Evolutionary conservation across 2,797 vertebrate genomes (phyloP).

Genomic region (Crypturellus tataupa): DNA sequence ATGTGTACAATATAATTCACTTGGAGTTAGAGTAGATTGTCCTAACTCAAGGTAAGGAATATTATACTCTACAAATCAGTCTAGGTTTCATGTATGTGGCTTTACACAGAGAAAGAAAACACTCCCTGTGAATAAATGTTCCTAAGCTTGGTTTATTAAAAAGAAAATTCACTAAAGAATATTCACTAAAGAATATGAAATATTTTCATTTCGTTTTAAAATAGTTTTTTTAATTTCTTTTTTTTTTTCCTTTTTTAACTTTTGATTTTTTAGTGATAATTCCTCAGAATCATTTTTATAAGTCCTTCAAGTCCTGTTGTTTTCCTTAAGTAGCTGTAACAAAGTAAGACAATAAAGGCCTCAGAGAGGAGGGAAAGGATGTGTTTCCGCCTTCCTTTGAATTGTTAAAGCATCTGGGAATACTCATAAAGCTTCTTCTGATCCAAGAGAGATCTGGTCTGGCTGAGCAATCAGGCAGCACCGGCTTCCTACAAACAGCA

Average conservation of each 20-base stretch:
- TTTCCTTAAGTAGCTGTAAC: neutral
- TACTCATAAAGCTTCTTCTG: accelerated
- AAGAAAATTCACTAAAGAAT: too few relatives aligned
- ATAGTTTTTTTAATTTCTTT: too few relatives aligned
- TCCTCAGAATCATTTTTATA: neutral
- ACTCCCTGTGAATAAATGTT: neutral
- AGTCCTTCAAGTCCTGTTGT: neutral
- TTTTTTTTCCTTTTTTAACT: too few relatives aligned
- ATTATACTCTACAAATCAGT: neutral
- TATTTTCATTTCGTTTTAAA: too few relatives aligned
- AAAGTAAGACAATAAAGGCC: neutral
- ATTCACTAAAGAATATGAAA: too few relatives aligned
- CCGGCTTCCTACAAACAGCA: neutral
- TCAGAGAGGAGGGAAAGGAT: neutral
- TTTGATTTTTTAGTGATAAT: neutral
- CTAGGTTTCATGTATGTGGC: neutral
- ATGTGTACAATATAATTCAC: neutral
- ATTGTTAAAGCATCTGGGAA: neutral
- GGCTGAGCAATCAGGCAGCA: neutral
- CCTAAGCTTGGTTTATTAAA: neutral
- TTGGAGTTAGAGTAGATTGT: neutral
- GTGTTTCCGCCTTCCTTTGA: neutral
- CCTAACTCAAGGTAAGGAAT: neutral
- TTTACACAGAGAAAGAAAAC: neutral
- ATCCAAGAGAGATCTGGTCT: too few relatives aligned